Evolutionary conservation across 1,140 invertebrate genomes (phyloP), one percentile per base, ranked within the genome.

Genomic region (Bombus superbus): DNA sequence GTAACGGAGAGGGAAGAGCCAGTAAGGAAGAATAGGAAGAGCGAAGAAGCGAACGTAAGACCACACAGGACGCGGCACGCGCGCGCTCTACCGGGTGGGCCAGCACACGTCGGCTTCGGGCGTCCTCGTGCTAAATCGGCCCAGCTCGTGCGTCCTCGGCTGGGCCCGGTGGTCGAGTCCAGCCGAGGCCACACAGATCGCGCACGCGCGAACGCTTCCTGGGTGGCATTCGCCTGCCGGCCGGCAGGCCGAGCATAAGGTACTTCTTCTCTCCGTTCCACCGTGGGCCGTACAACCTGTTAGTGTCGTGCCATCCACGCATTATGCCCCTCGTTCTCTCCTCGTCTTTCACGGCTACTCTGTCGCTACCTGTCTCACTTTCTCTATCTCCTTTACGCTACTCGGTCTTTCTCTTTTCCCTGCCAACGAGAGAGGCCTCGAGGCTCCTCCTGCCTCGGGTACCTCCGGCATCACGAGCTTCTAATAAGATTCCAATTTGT

Each of bases 401-500:
- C 69, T 83, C 85, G 87, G 76, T 88, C 88, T 81, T 87, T 83
- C 79, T 89, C 86, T 86, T 81, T 86, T 81, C 72, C 71, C 59
- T 64, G 68, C 53, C 44, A 83, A 57, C 59, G 59, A 42, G 59
- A 53, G 77, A 72, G 28, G 78, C 89, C 81, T 69, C 53, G n/a
- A 73, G 69, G 83, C 81, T 73, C 81, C 73, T 85, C 85, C 82
- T 62, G 79, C 75, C 88, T 87, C 89, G 82, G 85, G 84, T 88
- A 88, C 89, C 86, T 87, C 87, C 88, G 91, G 89, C 91, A 93
- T 93, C 92, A 91, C 88, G 91, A 91, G 91, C 93, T 94, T 94
- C 95, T 96, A 96, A 96, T 96, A 96, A 96, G 96, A 96, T 96
- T 96, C 96, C 96, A 96, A 96, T 96, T 96, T 96, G 96, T 96